Percentiles rank a stretch among this genome's conserved stretches.
Evolutionary conservation across 1,140 invertebrate genomes (phyloP).

Genomic region (Drosophila miranda): DNA sequence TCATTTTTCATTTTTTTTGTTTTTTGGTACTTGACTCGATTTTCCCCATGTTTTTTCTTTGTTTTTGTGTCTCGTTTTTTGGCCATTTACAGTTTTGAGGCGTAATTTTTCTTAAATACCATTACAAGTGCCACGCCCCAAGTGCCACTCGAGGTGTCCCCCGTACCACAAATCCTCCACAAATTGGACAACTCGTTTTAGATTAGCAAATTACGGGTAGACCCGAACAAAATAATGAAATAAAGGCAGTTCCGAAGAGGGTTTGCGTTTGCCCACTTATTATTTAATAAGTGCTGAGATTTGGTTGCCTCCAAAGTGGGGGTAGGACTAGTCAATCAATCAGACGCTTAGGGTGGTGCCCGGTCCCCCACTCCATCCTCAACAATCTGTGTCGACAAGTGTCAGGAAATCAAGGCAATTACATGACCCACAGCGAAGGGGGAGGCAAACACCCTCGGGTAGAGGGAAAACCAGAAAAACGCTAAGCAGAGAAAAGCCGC

Average conservation of each 20-base stretch:
- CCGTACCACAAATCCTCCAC: conserved; percentile 44
- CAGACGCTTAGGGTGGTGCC: conserved; percentile 3
- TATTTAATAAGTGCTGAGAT: conserved; percentile 33
- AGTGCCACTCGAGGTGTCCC: neutral
- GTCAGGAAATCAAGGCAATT: conserved; percentile 60
- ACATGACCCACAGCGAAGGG: conserved; percentile 26
- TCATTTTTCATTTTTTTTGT: neutral
- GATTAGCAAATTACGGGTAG: conserved; percentile 60
- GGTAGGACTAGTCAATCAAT: conserved; percentile 30
- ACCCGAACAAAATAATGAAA: conserved; percentile 16
- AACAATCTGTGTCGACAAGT: conserved; percentile 56
- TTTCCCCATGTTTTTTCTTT: neutral
- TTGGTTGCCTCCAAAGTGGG: neutral
- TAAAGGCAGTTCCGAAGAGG: conserved; percentile 23
- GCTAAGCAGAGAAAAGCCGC: conserved; percentile 59
- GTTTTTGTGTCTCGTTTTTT: conserved; percentile 30
- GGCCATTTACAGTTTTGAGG: conserved; percentile 76
- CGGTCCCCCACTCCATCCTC: neutral
- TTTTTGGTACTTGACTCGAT: conserved; percentile 48
- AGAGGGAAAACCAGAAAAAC: neutral
- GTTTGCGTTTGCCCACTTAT: conserved; percentile 11
- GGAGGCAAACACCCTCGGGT: neutral
- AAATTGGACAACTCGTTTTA: conserved; percentile 54
- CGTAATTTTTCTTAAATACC: conserved; percentile 70
- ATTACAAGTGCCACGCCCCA: conserved; percentile 62